A percentile compares a stretch with the other conserved stretches of the same genome.
Conservation (phyloP, 2,113 vertebrate species). For the Gnathonemus longibarbis region DNA sequence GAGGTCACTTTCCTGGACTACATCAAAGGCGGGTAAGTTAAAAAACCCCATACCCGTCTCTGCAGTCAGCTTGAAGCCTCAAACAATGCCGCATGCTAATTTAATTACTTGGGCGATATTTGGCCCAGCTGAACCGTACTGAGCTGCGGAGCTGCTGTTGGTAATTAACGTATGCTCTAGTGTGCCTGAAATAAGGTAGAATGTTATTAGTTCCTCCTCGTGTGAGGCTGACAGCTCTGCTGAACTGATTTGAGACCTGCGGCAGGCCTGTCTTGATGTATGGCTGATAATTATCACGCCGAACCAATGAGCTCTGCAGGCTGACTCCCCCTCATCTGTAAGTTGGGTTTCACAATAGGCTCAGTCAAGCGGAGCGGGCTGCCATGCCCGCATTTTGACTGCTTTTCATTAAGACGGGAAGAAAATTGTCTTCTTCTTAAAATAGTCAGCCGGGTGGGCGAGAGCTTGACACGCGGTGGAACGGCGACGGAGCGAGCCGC, state of each 20-base stretch:
- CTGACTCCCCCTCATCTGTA: background rate
- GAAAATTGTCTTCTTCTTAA: conserved; percentile 8
- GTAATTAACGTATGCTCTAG: background rate
- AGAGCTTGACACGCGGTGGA: background rate
- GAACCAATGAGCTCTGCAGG: background rate
- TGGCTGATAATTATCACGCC: background rate
- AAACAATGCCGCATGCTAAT: background rate
- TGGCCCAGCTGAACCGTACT: background rate
- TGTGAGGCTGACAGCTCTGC: background rate
- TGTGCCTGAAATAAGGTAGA: background rate
- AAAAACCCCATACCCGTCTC: background rate
- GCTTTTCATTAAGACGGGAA: background rate
- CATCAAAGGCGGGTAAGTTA: conserved; percentile 94
- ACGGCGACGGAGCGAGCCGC: background rate
- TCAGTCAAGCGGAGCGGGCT: background rate
- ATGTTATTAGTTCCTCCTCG: background rate
- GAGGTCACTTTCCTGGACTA: conserved; percentile 98
- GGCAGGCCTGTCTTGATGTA: background rate
- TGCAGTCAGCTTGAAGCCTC: background rate
- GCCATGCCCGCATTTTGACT: background rate
- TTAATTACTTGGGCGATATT: background rate
- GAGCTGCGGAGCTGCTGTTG: background rate
- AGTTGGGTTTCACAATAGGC: background rate
- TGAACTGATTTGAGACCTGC: background rate
- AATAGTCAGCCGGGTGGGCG: conserved; percentile 8